Percentiles rank a stretch among this genome's conserved stretches.
phyloP scores from a whole-genome alignment of 2,888 invertebrate genomes.

The Barypeithes pellucidus region DNA sequence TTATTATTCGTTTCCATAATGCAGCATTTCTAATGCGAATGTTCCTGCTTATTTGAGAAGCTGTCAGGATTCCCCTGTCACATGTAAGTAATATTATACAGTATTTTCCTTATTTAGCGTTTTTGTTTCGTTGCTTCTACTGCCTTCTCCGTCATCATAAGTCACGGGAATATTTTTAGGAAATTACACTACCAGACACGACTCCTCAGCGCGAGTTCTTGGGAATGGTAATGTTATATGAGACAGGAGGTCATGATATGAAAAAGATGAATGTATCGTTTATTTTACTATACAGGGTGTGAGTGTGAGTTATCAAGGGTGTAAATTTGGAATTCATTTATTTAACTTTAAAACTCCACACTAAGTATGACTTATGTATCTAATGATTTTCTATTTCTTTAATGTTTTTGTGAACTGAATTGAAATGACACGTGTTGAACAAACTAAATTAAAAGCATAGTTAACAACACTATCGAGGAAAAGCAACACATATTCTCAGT shows the following conservation, averaged over 20 bases:
- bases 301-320: not conserved
- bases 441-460: not conserved
- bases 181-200: constrained; percentile 23
- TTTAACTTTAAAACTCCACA: no score
- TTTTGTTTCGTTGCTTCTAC: constrained; percentile 26
- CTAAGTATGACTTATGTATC: no score
- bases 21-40: constrained; percentile 22
- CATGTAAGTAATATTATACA: constrained; percentile 21
- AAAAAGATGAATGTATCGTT: constrained; percentile 22
- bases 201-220: constrained; percentile 16
- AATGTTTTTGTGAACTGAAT: no score
- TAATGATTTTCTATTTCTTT: no score
- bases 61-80: constrained; percentile 34
- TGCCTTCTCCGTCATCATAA: constrained; percentile 9
- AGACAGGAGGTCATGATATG: constrained; percentile 29
- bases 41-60: constrained; percentile 17
- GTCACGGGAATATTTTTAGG: constrained; percentile 34
- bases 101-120: constrained; percentile 38
- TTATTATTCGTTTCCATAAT: constrained; percentile 12
- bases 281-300: constrained; percentile 17
- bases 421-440: not conserved
- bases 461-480: not conserved
- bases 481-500: constrained; percentile 7
- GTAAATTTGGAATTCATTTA: no score
- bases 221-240: constrained; percentile 23